Evolutionary conservation across 23 tunicate genomes (phyloP).

Genomic region (Halocynthia aurantium): DNA sequence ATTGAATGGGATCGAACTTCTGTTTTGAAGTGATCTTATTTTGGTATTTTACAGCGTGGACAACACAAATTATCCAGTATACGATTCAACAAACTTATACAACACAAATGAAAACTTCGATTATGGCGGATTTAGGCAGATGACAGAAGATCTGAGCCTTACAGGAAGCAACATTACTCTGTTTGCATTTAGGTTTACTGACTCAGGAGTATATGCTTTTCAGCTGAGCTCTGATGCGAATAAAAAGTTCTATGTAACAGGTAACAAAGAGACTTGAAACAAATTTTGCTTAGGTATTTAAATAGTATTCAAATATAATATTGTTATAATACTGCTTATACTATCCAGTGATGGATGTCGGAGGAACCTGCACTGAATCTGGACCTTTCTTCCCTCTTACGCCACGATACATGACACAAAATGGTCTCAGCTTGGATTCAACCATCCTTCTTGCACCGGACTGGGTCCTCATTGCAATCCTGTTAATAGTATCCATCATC

Average conservation of each 20-base stretch:
- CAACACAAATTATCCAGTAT: constrained; percentile 63
- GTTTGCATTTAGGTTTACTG: constrained; percentile 58
- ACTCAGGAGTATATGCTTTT: constrained; percentile 87
- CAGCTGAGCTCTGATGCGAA: constrained; percentile 31
- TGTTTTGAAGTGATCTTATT: background rate
- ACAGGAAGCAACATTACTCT: constrained; percentile 44
- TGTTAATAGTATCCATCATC: constrained; percentile 52
- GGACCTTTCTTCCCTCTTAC: constrained; percentile 96
- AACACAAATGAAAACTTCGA: constrained; percentile 97
- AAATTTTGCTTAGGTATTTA: background rate
- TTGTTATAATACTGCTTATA: too few relatives aligned
- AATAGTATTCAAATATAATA: background rate
- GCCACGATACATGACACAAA: constrained; percentile 59
- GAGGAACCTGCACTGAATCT: constrained; percentile 77
- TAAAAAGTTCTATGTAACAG: constrained; percentile 71
- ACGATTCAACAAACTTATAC: constrained; percentile 72
- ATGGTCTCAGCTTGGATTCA: constrained; percentile 48
- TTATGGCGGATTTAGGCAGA: constrained; percentile 81
- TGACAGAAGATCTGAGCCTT: constrained; percentile 38
- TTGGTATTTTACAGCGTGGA: constrained; percentile 20
- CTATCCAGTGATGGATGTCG: constrained; percentile 54
- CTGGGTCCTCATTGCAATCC: constrained; percentile 80
- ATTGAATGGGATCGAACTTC: too few relatives aligned
- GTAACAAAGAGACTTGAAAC: constrained; percentile 4
- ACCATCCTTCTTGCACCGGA: constrained; percentile 89